phyloP scores from a whole-genome alignment of 2,888 invertebrate genomes.

The Chloroclystis v-ata region DNA sequence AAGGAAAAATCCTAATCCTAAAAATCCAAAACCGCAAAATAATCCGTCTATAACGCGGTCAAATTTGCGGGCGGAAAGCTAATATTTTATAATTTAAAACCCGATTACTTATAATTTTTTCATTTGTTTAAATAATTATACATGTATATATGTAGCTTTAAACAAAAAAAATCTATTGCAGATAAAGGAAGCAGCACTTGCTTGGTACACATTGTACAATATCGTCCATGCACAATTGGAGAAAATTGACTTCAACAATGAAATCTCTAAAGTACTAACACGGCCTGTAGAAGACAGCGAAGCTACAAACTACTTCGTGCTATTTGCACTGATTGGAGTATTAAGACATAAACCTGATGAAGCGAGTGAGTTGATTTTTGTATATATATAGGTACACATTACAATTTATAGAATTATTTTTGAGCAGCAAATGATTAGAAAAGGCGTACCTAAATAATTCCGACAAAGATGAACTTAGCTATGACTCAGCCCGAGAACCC shows the following conservation, averaged over 20 bases:
- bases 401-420: background rate
- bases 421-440: conserved; percentile 60
- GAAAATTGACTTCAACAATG: conserved; percentile 24
- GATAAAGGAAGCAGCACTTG: conserved; percentile 38
- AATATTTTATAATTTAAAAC: too few species aligned
- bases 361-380: conserved; percentile 37
- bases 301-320: conserved; percentile 30
- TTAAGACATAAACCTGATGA: conserved; percentile 38
- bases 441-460: conserved; percentile 57
- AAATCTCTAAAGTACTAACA: conserved; percentile 27
- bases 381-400: too few species aligned
- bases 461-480: conserved; percentile 38
- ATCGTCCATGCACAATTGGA: conserved; percentile 29
- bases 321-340: conserved; percentile 38
- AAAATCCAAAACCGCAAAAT: too few species aligned
- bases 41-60: too few species aligned
- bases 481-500: conserved; percentile 53
- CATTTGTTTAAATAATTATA: too few species aligned
- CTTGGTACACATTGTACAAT: conserved; percentile 47
- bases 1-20: too few species aligned
- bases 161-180: conserved; percentile 28
- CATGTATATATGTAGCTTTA: too few species aligned
- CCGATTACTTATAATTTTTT: too few species aligned
- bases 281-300: conserved; percentile 16
- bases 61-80: too few species aligned